Base-by-base conservation (phyloP, 2,888 invertebrate species). In the Polyploca ridens region DNA sequence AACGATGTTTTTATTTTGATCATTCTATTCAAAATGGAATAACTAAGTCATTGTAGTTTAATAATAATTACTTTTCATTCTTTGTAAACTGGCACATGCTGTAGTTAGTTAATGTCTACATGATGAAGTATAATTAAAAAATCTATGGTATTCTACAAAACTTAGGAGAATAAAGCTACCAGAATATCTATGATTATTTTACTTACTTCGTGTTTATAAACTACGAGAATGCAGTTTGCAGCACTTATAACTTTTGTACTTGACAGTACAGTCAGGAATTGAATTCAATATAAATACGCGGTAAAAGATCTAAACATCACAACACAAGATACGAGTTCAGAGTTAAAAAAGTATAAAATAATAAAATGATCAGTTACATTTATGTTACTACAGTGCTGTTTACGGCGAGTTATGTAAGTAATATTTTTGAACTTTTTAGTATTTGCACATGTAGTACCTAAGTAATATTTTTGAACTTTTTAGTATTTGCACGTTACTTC, bases 251-350 rank as follows among this genome's bases (percentile, higher is more conserved):
- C 7, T 16, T 54, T 54, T 54, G 19, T 19, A 10, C 10, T 3
- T 19, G 54, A 54, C 19, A 19, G 19, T 54, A 54, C 54, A 54
- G n/a, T 19, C 54, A 10, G 54, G 19, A 19, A 54, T 54, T 54
- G 54, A 16, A 54, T 54, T 54, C 54, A 54, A 54, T 54, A 54
- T 54, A 54, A 54, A 54, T 54, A 54, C 16, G 19, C 54, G 54
- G 19, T 10, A 54, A 54, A 54, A 19, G 8, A 54, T 54, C 54
- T 10, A 16, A 54, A 19, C 19, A 54, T 19, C 19, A 19, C 19
- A 54, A 54, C 19, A 54, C 19, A 19, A n/a, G n/a, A 7, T 7
- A 19, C 16, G 7, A 10, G 16, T 54, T 19, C 54, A 54, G 54
- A 10, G 54, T 19, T 54, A 54, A 54, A 54, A 19, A 54, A 35